phyloP scores from a whole-genome alignment of 2,113 vertebrate species.

The Centrocercus urophasianus region DNA sequence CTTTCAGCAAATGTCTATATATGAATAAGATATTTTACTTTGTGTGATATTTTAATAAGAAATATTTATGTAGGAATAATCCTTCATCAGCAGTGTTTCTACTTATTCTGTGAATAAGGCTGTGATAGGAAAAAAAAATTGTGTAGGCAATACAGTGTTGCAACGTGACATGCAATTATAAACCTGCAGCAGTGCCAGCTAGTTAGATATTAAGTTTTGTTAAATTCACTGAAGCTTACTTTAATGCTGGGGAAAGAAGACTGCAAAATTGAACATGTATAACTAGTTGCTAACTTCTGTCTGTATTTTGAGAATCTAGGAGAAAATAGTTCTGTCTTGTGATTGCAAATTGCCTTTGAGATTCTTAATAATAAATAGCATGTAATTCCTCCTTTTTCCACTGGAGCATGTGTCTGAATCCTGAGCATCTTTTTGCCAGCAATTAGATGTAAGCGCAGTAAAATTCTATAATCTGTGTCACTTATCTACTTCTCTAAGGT shows the following conservation, averaged over 20 bases:
- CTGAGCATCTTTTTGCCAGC: background rate
- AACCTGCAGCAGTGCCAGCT: background rate
- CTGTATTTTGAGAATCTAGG: background rate
- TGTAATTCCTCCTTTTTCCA: background rate
- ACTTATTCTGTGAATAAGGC: slow-evolving; percentile 29
- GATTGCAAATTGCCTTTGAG: background rate
- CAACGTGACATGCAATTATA: slow-evolving; percentile 41
- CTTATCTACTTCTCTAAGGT: background rate
- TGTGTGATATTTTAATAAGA: slow-evolving; percentile 29
- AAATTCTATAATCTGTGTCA: background rate
- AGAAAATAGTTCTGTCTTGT: background rate
- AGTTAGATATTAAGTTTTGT: slow-evolving; percentile 50
- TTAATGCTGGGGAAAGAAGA: background rate
- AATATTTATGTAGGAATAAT: slow-evolving; percentile 64
- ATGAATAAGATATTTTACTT: slow-evolving; percentile 28
- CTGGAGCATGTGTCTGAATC: background rate
- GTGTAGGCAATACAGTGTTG: slow-evolving; percentile 59
- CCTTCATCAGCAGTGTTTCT: slow-evolving; percentile 1
- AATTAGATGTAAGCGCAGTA: background rate
- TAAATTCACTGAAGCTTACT: slow-evolving; percentile 32
- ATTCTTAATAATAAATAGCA: background rate
- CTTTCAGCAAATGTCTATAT: slow-evolving; percentile 22
- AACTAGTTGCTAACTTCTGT: background rate
- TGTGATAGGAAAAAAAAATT: slow-evolving; percentile 32
- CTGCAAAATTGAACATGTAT: background rate